Evolutionary conservation across 2,113 vertebrate genomes (phyloP).

Genomic region (Marmota monax): DNA sequence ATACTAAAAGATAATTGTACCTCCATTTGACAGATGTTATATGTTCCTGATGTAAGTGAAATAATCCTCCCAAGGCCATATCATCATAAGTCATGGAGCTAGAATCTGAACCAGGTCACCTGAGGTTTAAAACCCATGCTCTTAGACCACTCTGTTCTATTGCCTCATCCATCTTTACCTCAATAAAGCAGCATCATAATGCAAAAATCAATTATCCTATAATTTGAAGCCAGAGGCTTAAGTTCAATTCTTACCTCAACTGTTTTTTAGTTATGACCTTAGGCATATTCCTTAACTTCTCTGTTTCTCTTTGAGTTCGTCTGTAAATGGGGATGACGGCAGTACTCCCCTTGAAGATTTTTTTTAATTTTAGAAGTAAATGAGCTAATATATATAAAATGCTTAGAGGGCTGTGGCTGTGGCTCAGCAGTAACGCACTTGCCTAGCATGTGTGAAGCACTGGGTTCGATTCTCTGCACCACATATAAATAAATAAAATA

Average conservation of each 20-base stretch:
- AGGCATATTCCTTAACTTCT: neutral
- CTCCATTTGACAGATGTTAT: neutral
- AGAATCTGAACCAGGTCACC: neutral
- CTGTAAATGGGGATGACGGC: neutral
- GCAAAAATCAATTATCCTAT: neutral
- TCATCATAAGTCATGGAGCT: neutral
- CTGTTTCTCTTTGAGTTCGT: neutral
- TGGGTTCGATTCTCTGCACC: too few relatives aligned
- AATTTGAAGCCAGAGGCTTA: neutral
- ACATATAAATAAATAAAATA: too few relatives aligned
- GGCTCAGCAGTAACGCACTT: too few relatives aligned
- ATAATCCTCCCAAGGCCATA: neutral
- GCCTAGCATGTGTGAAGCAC: too few relatives aligned
- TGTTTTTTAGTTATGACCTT: neutral
- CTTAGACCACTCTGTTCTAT: neutral
- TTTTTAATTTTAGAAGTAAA: neutral
- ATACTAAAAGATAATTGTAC: neutral
- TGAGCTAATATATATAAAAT: neutral
- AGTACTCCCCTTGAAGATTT: neutral
- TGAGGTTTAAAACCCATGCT: conserved; percentile 1
- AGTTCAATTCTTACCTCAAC: neutral
- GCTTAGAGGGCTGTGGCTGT: neutral
- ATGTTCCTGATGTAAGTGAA: neutral
- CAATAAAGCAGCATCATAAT: neutral
- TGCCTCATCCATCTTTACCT: neutral